Conservation (phyloP, 2,888 invertebrate species). For the Lasioglossum lativentre region DNA sequence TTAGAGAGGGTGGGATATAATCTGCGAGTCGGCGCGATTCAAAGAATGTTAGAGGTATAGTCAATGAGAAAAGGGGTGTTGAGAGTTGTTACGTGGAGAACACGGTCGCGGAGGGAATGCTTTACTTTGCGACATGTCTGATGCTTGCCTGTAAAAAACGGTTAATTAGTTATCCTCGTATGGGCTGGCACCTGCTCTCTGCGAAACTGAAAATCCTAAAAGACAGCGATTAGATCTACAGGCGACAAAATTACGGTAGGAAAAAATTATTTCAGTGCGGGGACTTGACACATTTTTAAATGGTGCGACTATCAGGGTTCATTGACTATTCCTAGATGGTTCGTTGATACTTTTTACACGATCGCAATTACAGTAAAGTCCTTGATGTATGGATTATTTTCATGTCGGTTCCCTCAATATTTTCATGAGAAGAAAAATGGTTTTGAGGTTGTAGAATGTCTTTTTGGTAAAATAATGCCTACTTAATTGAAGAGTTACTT, state of each 20-base stretch:
- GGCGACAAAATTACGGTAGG: not conserved
- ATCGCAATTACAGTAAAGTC: not conserved
- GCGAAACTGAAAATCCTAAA: not conserved
- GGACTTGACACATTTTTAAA: not conserved
- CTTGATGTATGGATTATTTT: not conserved
- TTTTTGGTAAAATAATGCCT: not conserved
- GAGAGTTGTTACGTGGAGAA: not conserved
- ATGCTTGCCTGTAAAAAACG: slow-evolving; percentile 49
- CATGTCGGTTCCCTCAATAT: not conserved
- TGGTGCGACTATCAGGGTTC: not conserved
- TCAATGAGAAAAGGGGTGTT: slow-evolving; percentile 7
- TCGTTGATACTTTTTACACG: not conserved
- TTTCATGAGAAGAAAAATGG: not conserved
- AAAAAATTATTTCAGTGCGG: not conserved
- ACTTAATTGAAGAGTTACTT: not conserved
- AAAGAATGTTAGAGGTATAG: not conserved
- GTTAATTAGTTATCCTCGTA: slow-evolving; percentile 33
- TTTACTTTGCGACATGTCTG: slow-evolving; percentile 17
- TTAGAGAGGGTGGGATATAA: not conserved
- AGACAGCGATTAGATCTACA: not conserved
- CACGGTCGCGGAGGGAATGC: slow-evolving; percentile 17
- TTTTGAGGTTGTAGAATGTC: not conserved
- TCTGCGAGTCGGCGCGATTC: not conserved
- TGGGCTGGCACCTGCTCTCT: not conserved
- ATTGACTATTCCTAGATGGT: not conserved